Evolutionary conservation across 2,888 invertebrate species (phyloP).

Genomic region (Tiphia femorata): DNA sequence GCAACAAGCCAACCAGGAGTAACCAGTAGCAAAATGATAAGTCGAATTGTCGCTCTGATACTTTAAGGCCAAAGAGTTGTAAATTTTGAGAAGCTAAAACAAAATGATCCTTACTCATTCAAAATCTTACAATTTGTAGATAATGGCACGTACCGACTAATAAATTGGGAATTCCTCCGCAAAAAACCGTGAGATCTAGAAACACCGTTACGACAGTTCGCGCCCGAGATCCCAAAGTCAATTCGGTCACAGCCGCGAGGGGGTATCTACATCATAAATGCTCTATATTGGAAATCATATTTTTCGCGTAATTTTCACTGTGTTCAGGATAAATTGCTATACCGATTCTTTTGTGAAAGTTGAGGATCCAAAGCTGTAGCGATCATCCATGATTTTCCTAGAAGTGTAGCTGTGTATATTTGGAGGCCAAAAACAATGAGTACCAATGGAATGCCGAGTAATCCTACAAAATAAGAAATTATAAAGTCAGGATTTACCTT

Average conservation of each 20-base stretch:
- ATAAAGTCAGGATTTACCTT: too few relatives aligned
- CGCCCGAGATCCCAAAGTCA: conserved; percentile 78
- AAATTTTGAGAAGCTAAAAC: conserved; percentile 81
- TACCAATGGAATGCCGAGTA: conserved; percentile 80
- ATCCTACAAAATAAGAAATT: conserved; percentile 71
- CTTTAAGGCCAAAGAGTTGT: conserved; percentile 81
- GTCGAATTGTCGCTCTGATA: conserved; percentile 76
- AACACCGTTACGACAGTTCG: conserved; percentile 77
- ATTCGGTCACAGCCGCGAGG: conserved; percentile 85
- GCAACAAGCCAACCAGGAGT: conserved; percentile 78
- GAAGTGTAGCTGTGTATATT: conserved; percentile 84
- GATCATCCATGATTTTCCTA: conserved; percentile 86
- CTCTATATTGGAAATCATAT: too few relatives aligned
- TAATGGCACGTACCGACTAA: conserved; percentile 76
- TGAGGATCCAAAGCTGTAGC: conserved; percentile 79
- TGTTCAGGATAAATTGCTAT: conserved; percentile 25
- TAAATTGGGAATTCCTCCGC: conserved; percentile 84
- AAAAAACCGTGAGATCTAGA: conserved; percentile 82
- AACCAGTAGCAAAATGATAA: conserved; percentile 89
- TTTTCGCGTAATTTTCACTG: too few relatives aligned
- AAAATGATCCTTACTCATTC: neutral
- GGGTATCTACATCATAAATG: conserved; percentile 78
- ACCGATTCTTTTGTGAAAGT: conserved; percentile 75
- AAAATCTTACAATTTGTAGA: neutral
- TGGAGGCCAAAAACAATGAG: conserved; percentile 78